These are phyloP conservation scores for Lepidurus packardi DNA, from an alignment of 1,140 invertebrate genomes.

Conservation along the genomic window DNA sequence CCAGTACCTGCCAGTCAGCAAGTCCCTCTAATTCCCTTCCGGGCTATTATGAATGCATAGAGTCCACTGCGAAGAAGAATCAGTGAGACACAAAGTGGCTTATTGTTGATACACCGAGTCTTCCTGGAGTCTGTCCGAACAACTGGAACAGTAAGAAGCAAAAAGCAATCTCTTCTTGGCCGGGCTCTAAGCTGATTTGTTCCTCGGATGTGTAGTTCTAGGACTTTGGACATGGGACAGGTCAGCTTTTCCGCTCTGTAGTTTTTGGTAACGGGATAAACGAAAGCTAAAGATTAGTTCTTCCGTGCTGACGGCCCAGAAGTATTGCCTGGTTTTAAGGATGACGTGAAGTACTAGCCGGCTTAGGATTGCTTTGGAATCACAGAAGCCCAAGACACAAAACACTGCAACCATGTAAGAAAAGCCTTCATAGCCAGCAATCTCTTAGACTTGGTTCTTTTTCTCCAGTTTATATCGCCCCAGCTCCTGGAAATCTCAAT, in stretches of 20 bases:
- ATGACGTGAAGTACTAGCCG: background rate
- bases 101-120: background rate
- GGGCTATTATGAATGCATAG: background rate
- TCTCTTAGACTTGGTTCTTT: background rate
- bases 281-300: background rate
- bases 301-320: background rate
- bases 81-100: constrained; percentile 8
- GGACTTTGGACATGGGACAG: background rate
- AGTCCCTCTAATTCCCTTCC: background rate
- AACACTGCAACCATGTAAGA: too few relatives aligned
- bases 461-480: background rate
- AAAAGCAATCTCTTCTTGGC: constrained; percentile 10
- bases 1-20: background rate
- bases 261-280: background rate
- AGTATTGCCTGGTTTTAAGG: background rate
- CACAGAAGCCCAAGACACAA: background rate
- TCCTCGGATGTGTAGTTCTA: background rate
- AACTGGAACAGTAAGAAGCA: background rate
- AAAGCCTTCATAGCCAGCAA: background rate
- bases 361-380: constrained; percentile 19
- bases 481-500: background rate
- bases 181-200: background rate
- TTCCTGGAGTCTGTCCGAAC: background rate
- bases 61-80: background rate
- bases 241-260: background rate